Conservation (phyloP, 2,888 invertebrate species). For the Ophion slaviceki region DNA sequence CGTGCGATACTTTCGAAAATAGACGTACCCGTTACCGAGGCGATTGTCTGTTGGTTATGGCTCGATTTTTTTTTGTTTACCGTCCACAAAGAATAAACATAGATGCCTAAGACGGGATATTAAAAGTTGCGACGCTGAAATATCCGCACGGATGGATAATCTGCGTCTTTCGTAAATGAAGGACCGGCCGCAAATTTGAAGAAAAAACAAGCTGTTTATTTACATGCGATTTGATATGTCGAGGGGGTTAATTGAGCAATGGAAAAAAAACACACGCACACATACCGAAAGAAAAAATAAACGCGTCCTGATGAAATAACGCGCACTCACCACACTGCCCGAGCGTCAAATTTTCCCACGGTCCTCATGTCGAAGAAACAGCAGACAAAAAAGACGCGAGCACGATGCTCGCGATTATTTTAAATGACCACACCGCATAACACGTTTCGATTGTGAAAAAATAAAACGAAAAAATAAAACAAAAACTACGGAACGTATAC, state of each 20-base stretch:
- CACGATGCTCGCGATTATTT: conserved; percentile 37
- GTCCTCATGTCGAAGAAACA: conserved; percentile 55
- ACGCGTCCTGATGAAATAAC: conserved; percentile 60
- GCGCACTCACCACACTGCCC: conserved; percentile 62
- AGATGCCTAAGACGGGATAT: neutral
- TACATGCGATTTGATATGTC: conserved; percentile 49
- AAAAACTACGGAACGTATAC: conserved; percentile 31
- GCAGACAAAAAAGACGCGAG: conserved; percentile 26
- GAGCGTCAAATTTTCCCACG: conserved; percentile 59
- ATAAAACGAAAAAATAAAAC: conserved; percentile 25
- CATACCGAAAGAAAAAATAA: conserved; percentile 36
- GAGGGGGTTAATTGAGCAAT: conserved; percentile 23
- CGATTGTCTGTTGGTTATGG: conserved; percentile 24
- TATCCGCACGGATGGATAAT: neutral
- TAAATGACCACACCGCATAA: conserved; percentile 21
- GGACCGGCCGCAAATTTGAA: neutral
- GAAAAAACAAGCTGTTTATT: conserved; percentile 50
- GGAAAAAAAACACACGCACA: conserved; percentile 31
- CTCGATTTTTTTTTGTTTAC: conserved; percentile 1
- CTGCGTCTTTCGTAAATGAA: neutral
- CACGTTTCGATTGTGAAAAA: neutral
- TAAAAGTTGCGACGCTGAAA: neutral
- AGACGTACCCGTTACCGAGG: neutral
- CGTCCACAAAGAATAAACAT: conserved; percentile 30
- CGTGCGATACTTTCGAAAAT: neutral